Evolutionary conservation across 2,797 vertebrate species (phyloP).

Genomic region (Malurus leucopterus): DNA sequence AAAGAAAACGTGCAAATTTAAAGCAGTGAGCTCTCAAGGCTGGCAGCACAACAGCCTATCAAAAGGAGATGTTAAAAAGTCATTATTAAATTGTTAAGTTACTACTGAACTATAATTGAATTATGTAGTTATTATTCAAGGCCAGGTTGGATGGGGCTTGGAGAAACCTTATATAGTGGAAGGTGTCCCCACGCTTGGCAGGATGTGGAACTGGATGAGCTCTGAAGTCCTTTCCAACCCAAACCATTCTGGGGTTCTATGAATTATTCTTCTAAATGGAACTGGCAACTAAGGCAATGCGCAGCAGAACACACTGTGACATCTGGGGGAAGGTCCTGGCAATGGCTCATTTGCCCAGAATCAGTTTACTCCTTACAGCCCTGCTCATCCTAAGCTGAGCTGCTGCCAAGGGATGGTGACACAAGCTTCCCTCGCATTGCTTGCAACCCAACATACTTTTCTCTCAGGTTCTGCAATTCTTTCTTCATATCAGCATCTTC

Average conservation of each 20-base stretch:
- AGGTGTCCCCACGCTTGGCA: not conserved
- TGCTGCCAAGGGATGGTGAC: not conserved
- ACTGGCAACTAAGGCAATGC: not conserved
- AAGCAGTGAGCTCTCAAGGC: not conserved
- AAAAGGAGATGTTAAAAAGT: not conserved
- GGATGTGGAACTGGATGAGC: not conserved
- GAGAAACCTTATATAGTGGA: not conserved
- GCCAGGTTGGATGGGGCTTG: not conserved
- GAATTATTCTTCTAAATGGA: not conserved
- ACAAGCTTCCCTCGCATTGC: not conserved
- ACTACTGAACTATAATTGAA: not conserved
- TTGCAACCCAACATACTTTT: constrained; percentile 82
- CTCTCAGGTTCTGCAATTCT: constrained; percentile 89
- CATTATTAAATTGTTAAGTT: not conserved
- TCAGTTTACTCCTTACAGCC: not conserved
- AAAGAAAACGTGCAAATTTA: not conserved
- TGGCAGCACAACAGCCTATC: not conserved
- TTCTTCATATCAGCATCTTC: constrained; percentile 94
- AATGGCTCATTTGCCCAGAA: not conserved
- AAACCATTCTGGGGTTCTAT: not conserved
- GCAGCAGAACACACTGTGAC: not conserved
- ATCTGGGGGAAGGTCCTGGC: not conserved
- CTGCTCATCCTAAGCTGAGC: not conserved
- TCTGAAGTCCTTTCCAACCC: not conserved
- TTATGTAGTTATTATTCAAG: not conserved